Evolutionary conservation across 2,888 invertebrate species (phyloP).

Genomic region (Drosophila mulleri): DNA sequence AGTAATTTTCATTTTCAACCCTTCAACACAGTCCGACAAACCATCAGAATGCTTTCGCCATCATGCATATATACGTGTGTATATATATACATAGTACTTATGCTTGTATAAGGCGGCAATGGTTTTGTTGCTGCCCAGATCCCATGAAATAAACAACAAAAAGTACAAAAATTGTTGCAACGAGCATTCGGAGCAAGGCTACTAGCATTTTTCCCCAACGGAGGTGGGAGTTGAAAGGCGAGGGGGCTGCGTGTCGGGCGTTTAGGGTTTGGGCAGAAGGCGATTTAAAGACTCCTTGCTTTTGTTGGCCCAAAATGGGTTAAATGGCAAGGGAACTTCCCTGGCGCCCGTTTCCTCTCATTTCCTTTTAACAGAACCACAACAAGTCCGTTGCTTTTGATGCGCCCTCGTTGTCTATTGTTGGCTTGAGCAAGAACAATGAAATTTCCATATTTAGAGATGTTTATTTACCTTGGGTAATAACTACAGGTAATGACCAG

Average conservation of each 20-base stretch:
- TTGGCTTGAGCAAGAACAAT: conserved; percentile 54
- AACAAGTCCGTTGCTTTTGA: conserved; percentile 54
- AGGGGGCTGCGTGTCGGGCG: neutral
- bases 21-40: conserved; percentile 51
- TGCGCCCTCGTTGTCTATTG: conserved; percentile 57
- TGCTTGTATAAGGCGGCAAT: conserved; percentile 22
- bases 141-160: conserved; percentile 60
- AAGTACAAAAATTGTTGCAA: conserved; percentile 58
- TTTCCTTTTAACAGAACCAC: conserved; percentile 57
- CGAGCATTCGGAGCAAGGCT: conserved; percentile 71
- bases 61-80: conserved; percentile 17
- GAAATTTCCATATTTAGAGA: conserved; percentile 69
- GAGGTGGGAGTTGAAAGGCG: conserved; percentile 13
- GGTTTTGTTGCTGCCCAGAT: conserved; percentile 52
- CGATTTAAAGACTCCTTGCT: conserved; percentile 56
- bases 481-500: conserved; percentile 54
- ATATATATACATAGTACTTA: conserved; percentile 17
- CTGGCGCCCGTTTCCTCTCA: conserved; percentile 55
- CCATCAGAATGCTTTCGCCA: conserved; percentile 45
- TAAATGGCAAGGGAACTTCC: conserved; percentile 56
- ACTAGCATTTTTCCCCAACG: conserved; percentile 40
- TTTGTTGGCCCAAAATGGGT: conserved; percentile 64
- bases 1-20: conserved; percentile 72
- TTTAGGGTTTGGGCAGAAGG: conserved; percentile 14
- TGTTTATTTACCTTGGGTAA: conserved; percentile 68